Base-by-base conservation (phyloP, 2,113 vertebrate species). In the Hyla sarda region DNA sequence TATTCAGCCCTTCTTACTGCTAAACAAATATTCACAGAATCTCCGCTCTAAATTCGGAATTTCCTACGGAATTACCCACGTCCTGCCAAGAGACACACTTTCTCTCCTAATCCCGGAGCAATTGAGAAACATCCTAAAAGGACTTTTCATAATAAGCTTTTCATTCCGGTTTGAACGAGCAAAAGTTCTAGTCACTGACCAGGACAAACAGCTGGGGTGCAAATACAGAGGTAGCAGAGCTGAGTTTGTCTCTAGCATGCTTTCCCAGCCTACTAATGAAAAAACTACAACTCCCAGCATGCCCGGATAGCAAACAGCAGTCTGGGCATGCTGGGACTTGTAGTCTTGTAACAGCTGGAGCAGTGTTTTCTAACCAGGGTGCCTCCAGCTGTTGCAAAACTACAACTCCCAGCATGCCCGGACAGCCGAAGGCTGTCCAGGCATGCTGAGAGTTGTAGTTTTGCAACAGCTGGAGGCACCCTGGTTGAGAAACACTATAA, bases 101-200 rank as follows among this genome's bases (percentile, higher is more conserved):
- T 54, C 28, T 5, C 28, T 60, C 52, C 45, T 25, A 25, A n/a
- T 80, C 56, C 17, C 13, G 16, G 3, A 79, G 52, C 30, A 79
- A 56, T 58, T 83, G 34, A 11, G 48, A 54, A 74, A 74, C 34
- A 37, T 74, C 82, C 52, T 45, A 65, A 58, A n/a, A 84, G 4
- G 41, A 50, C 37, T 47, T n/a, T 65, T 48, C 52, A 58, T 47
- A 32, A 62, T 74, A n/a, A 84, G 25, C 73, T 65, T 84, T 76
- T 65, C 32, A 62, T 30, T 84, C 16, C 13, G 17, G 21, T 54
- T 83, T 83, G 5, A 54, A 74, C 75, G 8, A 34, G 50, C 16
- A 6, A 16, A 2, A 21, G 52, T 50, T 69, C 14, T 25, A 41
- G 10, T 34, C 45, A 23, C 28, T n/a, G 41, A 37, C 81, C 67